Evolutionary conservation across 2,888 invertebrate genomes (phyloP).

Genomic region (Sycophila texana): DNA sequence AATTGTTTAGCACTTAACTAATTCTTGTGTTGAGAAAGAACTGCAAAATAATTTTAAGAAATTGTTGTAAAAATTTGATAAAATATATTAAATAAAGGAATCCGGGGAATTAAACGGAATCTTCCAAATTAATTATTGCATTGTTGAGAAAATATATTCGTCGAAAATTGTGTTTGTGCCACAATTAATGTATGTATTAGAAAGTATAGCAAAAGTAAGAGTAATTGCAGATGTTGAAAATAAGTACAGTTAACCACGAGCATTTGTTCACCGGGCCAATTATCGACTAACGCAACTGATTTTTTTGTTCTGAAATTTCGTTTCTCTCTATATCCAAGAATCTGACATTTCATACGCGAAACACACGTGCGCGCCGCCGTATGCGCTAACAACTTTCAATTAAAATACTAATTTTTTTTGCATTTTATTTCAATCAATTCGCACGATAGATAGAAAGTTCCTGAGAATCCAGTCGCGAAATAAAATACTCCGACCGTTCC

Average conservation of each 20-base stretch:
- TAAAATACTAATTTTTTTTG: constrained; percentile 3
- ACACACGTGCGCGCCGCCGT: not conserved
- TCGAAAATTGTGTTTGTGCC: constrained; percentile 7
- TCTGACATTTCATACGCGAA: constrained; percentile 3
- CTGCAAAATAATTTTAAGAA: not conserved
- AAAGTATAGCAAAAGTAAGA: constrained; percentile 34
- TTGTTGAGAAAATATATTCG: not conserved
- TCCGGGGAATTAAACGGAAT: too few species aligned
- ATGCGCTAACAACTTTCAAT: constrained; percentile 18
- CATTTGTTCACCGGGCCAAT: constrained; percentile 44
- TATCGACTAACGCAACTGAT: constrained; percentile 44
- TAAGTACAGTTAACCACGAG: constrained; percentile 32
- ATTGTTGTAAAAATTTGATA: not conserved
- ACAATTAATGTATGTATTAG: constrained; percentile 37
- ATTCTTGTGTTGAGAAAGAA: not conserved
- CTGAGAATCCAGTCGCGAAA: not conserved
- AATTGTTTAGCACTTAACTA: too few species aligned
- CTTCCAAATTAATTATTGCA: not conserved
- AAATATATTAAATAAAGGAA: not conserved
- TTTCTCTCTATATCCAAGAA: constrained; percentile 14
- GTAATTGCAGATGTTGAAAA: constrained; percentile 50
- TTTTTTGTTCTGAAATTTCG: constrained; percentile 37
- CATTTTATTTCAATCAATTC: constrained; percentile 13
- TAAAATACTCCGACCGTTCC: not conserved
- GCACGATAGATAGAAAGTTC: not conserved